Conservation (phyloP, 2,888 invertebrate genomes). For the Digitonthophagus gazella region DNA sequence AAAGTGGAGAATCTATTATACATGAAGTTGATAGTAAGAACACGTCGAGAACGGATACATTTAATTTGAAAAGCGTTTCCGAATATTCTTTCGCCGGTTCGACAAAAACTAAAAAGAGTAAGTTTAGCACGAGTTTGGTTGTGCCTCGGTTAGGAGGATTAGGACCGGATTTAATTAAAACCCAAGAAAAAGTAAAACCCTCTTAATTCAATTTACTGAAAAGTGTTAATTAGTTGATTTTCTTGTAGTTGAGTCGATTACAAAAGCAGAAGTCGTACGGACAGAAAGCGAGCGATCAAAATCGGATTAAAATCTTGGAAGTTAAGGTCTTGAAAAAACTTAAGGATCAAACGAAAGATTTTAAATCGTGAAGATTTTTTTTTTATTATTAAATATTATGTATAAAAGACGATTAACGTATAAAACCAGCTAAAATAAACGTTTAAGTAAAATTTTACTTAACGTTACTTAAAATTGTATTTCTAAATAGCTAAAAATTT, state of each 20-base stretch:
- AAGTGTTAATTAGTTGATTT: not conserved
- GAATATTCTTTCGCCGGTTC: conserved; percentile 20
- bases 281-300: conserved; percentile 36
- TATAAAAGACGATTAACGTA: too few species aligned
- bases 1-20: conserved; percentile 6
- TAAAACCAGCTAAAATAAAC: too few species aligned
- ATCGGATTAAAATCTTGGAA: conserved; percentile 37
- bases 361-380: conserved; percentile 20
- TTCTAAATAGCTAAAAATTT: too few species aligned
- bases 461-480: too few species aligned
- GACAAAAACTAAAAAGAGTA: conserved; percentile 11
- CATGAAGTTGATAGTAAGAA: too few species aligned
- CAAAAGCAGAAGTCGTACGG: conserved; percentile 36
- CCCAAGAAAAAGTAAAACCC: conserved; percentile 33
- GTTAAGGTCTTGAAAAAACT: conserved; percentile 35
- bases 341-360: conserved; percentile 34
- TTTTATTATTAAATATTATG: too few species aligned
- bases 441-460: too few species aligned
- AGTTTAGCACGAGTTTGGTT: conserved; percentile 18
- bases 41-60: too few species aligned
- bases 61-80: conserved; percentile 29
- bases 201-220: not conserved
- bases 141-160: conserved; percentile 34
- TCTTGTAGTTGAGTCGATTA: conserved; percentile 32
- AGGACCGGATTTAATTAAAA: conserved; percentile 32